Percentiles rank a stretch among this genome's conserved stretches.
Conservation (phyloP, 2,888 invertebrate genomes). For the Zygogramma bicolorata region DNA sequence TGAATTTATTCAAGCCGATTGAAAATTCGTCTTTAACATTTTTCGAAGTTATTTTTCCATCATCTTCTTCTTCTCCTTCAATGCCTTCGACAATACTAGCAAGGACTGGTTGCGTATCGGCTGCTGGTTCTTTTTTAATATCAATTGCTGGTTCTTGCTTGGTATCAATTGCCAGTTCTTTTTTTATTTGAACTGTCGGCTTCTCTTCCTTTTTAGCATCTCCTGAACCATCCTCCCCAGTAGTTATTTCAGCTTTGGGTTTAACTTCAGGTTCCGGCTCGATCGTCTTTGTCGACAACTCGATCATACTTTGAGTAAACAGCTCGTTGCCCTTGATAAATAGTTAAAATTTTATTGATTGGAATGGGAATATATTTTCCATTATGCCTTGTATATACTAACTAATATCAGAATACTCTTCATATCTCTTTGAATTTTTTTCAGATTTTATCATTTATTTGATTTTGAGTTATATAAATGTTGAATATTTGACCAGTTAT, state of each 20-base stretch:
- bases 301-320: constrained; percentile 57
- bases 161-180: not conserved
- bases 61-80: constrained; percentile 31
- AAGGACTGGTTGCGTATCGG: not conserved
- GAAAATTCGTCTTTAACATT: constrained; percentile 59
- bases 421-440: too few species aligned
- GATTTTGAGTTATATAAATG: too few species aligned
- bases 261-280: not conserved
- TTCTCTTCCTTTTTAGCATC: constrained; percentile 1
- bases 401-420: not conserved
- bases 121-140: not conserved
- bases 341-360: not conserved
- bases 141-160: not conserved
- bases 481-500: too few species aligned
- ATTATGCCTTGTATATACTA: too few species aligned
- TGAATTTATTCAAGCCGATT: constrained; percentile 61
- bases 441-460: too few species aligned
- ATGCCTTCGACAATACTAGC: constrained; percentile 30
- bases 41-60: constrained; percentile 48
- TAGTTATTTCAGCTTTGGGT: not conserved
- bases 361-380: too few species aligned
- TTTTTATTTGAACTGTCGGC: not conserved
- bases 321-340: constrained; percentile 57
- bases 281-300: constrained; percentile 32
- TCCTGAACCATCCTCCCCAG: not conserved